phyloP scores from a whole-genome alignment of 2,888 invertebrate genomes.

The Pseudanteris insignis region DNA sequence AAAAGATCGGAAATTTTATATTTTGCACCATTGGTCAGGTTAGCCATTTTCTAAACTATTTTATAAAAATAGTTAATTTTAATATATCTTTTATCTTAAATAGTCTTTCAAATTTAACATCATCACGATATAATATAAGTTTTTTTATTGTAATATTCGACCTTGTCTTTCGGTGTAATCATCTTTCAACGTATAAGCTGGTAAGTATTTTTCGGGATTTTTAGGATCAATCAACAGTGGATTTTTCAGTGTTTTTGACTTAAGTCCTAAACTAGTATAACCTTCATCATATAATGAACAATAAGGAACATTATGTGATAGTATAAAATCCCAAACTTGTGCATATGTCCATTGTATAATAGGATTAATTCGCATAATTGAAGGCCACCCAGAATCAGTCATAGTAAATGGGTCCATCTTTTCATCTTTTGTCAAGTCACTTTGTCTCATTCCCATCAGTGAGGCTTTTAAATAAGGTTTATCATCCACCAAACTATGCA shows the following conservation, averaged over 20 bases:
- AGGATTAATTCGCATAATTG: constrained; percentile 87
- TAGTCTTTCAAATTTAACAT: too few species aligned
- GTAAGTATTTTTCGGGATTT: constrained; percentile 54
- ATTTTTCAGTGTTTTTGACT: constrained; percentile 56
- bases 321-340: constrained; percentile 91
- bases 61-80: constrained; percentile 2
- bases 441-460: constrained; percentile 89
- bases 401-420: constrained; percentile 76
- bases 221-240: constrained; percentile 56
- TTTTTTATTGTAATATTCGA: too few species aligned
- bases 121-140: too few species aligned
- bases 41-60: too few species aligned
- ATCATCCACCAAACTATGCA: constrained; percentile 72
- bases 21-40: too few species aligned
- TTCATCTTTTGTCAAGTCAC: constrained; percentile 85
- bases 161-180: constrained; percentile 60
- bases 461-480: constrained; percentile 78
- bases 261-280: constrained; percentile 67
- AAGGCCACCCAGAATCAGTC: constrained; percentile 92
- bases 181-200: constrained; percentile 58
- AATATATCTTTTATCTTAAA: too few species aligned
- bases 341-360: constrained; percentile 91
- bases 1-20: too few species aligned
- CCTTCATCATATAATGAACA: constrained; percentile 91
- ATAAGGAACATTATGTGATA: constrained; percentile 83